Evolutionary conservation across 2,113 vertebrate genomes (phyloP).

Genomic region (Oreotrochilus melanogaster): DNA sequence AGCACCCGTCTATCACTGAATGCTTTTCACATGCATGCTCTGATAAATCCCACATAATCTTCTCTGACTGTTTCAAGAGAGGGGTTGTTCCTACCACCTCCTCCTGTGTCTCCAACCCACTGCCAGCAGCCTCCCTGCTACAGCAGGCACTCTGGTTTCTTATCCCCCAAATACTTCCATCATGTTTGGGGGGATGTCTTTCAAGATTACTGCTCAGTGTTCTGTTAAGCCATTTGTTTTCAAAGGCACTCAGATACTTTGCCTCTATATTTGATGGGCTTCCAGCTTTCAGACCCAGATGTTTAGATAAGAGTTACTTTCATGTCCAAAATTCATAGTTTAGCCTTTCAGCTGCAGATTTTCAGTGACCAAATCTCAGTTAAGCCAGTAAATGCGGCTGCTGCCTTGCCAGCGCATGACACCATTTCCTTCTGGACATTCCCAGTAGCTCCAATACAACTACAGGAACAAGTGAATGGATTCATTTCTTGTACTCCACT

Average conservation of each 20-base stretch:
- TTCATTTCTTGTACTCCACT: constrained; percentile 20
- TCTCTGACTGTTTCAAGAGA: neutral
- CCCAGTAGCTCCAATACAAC: neutral
- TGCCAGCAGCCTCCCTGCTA: neutral
- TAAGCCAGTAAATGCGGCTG: neutral
- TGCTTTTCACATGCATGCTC: neutral
- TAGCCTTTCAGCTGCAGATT: constrained; percentile 19
- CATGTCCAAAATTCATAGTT: neutral
- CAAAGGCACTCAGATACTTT: neutral
- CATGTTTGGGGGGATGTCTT: neutral
- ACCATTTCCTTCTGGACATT: constrained; percentile 40
- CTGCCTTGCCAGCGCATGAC: constrained; percentile 13
- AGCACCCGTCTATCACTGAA: neutral
- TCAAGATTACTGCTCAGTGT: neutral
- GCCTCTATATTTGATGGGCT: constrained; percentile 1
- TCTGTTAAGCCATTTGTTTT: constrained; percentile 24
- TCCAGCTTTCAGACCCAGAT: constrained; percentile 22
- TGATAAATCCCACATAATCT: neutral
- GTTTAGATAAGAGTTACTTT: constrained; percentile 39
- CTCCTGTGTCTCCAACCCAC: neutral
- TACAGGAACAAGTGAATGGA: neutral
- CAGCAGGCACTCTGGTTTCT: neutral
- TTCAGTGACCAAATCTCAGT: constrained; percentile 27
- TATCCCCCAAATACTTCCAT: neutral
- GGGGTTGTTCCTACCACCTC: neutral